phyloP scores from a whole-genome alignment of 2,888 invertebrate species.

The Chloroclystis v-ata region DNA sequence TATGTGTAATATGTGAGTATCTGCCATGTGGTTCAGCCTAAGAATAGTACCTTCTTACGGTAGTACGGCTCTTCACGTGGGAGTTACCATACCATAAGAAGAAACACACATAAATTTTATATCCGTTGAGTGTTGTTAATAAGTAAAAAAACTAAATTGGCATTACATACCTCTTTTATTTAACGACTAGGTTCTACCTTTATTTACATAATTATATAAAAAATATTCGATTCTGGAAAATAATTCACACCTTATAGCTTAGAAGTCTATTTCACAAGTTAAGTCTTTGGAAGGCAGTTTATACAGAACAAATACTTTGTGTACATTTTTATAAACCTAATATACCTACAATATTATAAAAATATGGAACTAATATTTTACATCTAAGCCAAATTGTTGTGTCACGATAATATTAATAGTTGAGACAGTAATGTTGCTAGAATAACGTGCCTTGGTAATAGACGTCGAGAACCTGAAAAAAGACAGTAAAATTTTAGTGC shows the following conservation, averaged over 20 bases:
- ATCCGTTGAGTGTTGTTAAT: too few relatives aligned
- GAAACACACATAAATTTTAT: too few relatives aligned
- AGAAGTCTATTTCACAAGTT: neutral
- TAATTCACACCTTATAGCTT: conserved; percentile 18
- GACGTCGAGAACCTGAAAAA: conserved; percentile 29
- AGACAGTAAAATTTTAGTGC: neutral
- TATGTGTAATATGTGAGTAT: too few relatives aligned
- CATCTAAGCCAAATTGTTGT: too few relatives aligned
- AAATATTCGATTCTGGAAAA: neutral
- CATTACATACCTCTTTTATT: conserved; percentile 17
- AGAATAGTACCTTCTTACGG: too few relatives aligned
- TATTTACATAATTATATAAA: conserved; percentile 14
- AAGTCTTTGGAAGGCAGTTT: conserved; percentile 14
- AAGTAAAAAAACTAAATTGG: neutral
- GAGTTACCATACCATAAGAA: too few relatives aligned
- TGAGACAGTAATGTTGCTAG: conserved; percentile 26
- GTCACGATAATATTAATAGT: conserved; percentile 15
- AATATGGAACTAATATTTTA: too few relatives aligned
- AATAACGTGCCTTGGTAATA: conserved; percentile 23
- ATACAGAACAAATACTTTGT: neutral
- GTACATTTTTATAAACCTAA: too few relatives aligned
- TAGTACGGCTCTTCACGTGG: too few relatives aligned
- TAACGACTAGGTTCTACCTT: conserved; percentile 26
- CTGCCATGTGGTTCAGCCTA: too few relatives aligned
- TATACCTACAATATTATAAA: too few relatives aligned